Percentiles rank a stretch among this genome's conserved stretches.
Conservation (phyloP, 1,140 invertebrate genomes). For the Drosophila takahashii region DNA sequence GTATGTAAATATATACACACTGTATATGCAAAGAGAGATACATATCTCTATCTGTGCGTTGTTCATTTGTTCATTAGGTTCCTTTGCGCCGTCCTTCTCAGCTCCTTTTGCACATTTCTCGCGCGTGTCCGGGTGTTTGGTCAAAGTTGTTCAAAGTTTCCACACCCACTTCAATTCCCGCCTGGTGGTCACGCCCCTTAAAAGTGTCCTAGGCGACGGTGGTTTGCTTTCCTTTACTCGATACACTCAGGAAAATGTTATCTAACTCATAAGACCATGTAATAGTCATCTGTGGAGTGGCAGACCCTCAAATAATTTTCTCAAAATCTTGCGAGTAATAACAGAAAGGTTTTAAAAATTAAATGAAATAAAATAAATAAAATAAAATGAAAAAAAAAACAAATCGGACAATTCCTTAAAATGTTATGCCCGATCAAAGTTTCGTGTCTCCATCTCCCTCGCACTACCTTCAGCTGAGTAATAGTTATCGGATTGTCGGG, state of each 20-base stretch:
- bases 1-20: conserved; percentile 26
- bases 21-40: conserved; percentile 38
- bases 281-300: too few relatives aligned
- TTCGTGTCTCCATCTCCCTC: too few relatives aligned
- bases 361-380: too few relatives aligned
- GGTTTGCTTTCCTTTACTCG: conserved; percentile 15
- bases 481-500: too few relatives aligned
- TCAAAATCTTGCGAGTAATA: too few relatives aligned
- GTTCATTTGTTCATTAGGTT: conserved; percentile 76
- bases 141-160: conserved; percentile 42
- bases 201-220: conserved; percentile 58
- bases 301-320: too few relatives aligned
- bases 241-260: conserved; percentile 4
- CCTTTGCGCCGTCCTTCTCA: conserved; percentile 40
- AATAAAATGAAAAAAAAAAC: too few relatives aligned
- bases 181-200: conserved; percentile 20
- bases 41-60: conserved; percentile 30
- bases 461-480: too few relatives aligned
- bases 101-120: conserved; percentile 15
- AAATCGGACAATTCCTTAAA: too few relatives aligned
- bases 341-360: too few relatives aligned
- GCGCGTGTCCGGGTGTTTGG: conserved; percentile 39
- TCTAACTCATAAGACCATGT: not conserved
- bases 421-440: too few relatives aligned
- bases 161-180: conserved; percentile 1